Conservation (phyloP, 1,140 invertebrate species). For the Drosophila lacertosa region DNA sequence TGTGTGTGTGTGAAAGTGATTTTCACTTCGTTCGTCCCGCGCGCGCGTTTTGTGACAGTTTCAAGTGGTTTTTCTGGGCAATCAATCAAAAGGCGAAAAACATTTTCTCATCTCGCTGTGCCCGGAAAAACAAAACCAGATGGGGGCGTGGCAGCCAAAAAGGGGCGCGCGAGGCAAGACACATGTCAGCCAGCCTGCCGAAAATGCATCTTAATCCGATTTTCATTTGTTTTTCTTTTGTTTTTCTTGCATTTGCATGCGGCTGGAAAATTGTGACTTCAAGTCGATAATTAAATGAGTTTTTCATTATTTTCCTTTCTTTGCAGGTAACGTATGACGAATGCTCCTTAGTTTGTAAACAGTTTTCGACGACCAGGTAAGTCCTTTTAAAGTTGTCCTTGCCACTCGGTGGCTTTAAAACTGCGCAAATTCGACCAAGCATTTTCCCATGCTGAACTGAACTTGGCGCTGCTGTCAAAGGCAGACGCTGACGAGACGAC, state of each 20-base stretch:
- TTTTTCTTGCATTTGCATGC: slow-evolving; percentile 61
- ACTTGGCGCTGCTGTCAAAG: slow-evolving; percentile 53
- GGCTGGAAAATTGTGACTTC: background rate
- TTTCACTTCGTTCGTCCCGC: slow-evolving; percentile 64
- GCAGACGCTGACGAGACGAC: slow-evolving; percentile 59
- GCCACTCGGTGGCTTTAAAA: no score
- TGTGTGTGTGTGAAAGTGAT: slow-evolving; percentile 56
- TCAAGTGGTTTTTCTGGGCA: slow-evolving; percentile 78
- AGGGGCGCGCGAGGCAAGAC: slow-evolving; percentile 27
- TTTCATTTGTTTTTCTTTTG: background rate
- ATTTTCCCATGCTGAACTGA: no score
- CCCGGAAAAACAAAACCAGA: slow-evolving; percentile 3
- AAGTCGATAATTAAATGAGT: background rate
- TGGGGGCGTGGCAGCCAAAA: background rate
- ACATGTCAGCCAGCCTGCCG: slow-evolving; percentile 58
- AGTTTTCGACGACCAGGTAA: slow-evolving; percentile 49
- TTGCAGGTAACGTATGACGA: slow-evolving; percentile 73
- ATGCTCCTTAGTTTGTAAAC: slow-evolving; percentile 13
- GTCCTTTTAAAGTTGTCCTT: no score
- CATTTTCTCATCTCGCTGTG: slow-evolving; percentile 56
- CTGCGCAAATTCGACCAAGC: slow-evolving; percentile 17
- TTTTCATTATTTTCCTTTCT: slow-evolving; percentile 3
- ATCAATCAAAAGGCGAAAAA: slow-evolving; percentile 75
- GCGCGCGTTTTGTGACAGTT: slow-evolving; percentile 58
- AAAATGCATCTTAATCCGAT: slow-evolving; percentile 65